Base-by-base conservation (phyloP, 2,113 vertebrate genomes). In the Astur gentilis region DNA sequence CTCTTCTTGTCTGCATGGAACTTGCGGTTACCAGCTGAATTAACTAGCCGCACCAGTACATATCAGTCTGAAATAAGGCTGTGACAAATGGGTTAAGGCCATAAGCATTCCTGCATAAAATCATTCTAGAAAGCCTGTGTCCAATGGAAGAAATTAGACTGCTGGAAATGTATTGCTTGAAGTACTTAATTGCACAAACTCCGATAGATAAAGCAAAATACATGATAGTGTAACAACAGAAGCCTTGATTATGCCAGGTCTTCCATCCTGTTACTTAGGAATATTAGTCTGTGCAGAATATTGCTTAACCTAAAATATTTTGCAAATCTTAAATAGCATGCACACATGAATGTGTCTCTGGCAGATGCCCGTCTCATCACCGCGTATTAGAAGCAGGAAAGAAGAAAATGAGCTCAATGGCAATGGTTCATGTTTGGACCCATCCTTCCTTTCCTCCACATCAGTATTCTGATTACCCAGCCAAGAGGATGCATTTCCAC, bases 151-250 rank as follows among this genome's bases (percentile, higher is more conserved):
- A 50, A 94, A 91, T 95, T 92, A 93, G 79, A 38, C 65, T 60
- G 16, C 54, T 87, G 42, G 47, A 61, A 92, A 64, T 76, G 60
- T 54, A 29, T 64, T 95, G 26, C 67, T 72, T 90, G 38, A 40
- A 67, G 69, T 73, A 95, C 82, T 95, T 95, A 90, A 95, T 85
- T 87, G 69, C 15, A 71, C 72, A 87, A 95, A 96, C 87, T 88
- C 80, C 80, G 50, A 58, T 57, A 94, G 49, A 36, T 19, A 64
- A 65, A 66, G 36, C 87, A 95, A 97, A 95, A 81, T 84, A 87
- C 83, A 90, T 17, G 12, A 64, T 47, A 94, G 62, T 34, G 76
- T 65, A 94, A 52, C 7, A n/a, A 93, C 82, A 88, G 75, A 57
- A 94, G 44, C 42, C 22, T 80, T 88, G 81, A 87, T 78, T 60